Evolutionary conservation across 1,140 invertebrate genomes (phyloP).

Genomic region (Acromyrmex charruanus): DNA sequence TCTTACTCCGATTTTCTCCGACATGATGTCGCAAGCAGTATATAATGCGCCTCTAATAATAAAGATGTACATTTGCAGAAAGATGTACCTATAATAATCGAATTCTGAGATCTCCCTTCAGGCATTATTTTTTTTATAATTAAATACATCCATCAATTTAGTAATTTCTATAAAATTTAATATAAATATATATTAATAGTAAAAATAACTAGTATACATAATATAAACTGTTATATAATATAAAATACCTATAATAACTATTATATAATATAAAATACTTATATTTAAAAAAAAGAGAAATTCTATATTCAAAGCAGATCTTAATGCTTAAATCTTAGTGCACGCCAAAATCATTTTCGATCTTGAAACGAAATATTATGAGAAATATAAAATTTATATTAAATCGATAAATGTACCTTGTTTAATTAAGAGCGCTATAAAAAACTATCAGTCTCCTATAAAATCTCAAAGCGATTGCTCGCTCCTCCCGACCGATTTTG

Average conservation of each 20-base stretch:
- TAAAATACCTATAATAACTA: no score
- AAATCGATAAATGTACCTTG: background rate
- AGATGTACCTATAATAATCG: no score
- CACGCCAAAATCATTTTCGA: no score
- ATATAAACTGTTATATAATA: no score
- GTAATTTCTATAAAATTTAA: background rate
- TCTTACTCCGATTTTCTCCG: background rate
- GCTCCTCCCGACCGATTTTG: background rate
- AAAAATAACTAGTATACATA: no score
- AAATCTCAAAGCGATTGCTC: background rate
- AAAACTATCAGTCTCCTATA: background rate
- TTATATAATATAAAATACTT: no score
- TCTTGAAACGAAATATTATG: no score
- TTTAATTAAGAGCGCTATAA: background rate
- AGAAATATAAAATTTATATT: background rate
- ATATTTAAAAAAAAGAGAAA: no score
- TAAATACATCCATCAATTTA: background rate
- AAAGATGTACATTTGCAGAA: background rate
- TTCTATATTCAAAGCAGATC: no score
- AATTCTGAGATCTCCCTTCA: background rate
- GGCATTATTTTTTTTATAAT: background rate
- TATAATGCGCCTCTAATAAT: constrained; percentile 35
- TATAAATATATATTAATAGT: no score
- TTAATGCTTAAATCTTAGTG: no score
- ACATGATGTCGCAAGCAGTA: background rate